Conservation (phyloP, 1,140 invertebrate genomes). For the Parapsyche elsis region DNA sequence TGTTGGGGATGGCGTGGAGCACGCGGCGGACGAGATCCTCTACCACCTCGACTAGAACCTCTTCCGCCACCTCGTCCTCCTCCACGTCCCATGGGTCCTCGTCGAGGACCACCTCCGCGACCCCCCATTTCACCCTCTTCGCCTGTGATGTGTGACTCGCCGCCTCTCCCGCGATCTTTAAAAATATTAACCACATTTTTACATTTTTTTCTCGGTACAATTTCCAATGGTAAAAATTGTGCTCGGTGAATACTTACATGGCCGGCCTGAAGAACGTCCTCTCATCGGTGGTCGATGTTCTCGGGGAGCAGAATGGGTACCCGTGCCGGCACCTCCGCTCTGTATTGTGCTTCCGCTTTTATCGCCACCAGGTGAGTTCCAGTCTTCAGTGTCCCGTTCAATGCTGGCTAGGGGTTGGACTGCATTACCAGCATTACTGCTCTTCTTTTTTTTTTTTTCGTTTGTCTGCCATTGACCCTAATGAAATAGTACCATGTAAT, state of each 20-base stretch:
- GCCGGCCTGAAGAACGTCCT: constrained; percentile 22
- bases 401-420: constrained; percentile 59
- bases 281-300: constrained; percentile 31
- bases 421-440: constrained; percentile 67
- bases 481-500: constrained; percentile 50
- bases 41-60: constrained; percentile 66
- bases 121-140: constrained; percentile 62
- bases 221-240: no score
- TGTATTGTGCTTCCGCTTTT: constrained; percentile 25
- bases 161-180: constrained; percentile 66
- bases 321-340: constrained; percentile 49
- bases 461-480: constrained; percentile 82
- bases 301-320: not conserved
- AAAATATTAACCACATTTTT: no score
- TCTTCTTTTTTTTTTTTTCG: constrained; percentile 86
- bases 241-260: constrained; percentile 25
- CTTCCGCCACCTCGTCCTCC: constrained; percentile 64
- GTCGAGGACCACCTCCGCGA: constrained; percentile 68
- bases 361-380: not conserved
- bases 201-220: not conserved
- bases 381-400: constrained; percentile 20
- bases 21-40: constrained; percentile 55
- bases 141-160: constrained; percentile 51
- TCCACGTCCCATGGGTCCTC: constrained; percentile 65
- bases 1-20: constrained; percentile 52